phyloP scores from a whole-genome alignment of 2,888 invertebrate genomes.

The Drosophila monieri region DNA sequence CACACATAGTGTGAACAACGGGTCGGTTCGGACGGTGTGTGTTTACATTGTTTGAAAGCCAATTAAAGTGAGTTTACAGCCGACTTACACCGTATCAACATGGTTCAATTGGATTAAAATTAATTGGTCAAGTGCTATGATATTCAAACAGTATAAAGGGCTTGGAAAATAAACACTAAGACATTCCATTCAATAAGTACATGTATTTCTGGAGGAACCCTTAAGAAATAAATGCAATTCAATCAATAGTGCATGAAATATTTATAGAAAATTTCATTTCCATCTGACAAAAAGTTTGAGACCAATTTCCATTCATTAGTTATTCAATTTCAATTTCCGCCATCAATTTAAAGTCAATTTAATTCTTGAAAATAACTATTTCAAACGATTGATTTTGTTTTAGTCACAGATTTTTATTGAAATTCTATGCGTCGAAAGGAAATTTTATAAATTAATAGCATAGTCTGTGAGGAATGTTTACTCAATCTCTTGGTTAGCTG shows the following conservation, averaged over 20 bases:
- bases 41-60: conserved; percentile 52
- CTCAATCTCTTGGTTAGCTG: neutral
- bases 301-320: neutral
- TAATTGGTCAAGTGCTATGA: conserved; percentile 21
- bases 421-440: neutral
- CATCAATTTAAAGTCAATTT: neutral
- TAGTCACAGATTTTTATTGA: neutral
- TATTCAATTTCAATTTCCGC: neutral
- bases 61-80: conserved; percentile 44
- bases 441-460: neutral
- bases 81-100: conserved; percentile 18
- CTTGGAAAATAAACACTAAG: conserved; percentile 1
- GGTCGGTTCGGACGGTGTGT: conserved; percentile 38
- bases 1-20: conserved; percentile 27
- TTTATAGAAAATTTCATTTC: neutral
- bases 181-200: neutral
- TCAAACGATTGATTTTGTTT: neutral
- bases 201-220: neutral
- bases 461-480: neutral
- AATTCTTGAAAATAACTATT: neutral
- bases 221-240: neutral
- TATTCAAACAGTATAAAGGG: neutral
- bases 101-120: conserved; percentile 7
- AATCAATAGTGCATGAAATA: neutral
- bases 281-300: neutral